These are phyloP conservation scores for Meloidogyne exigua DNA, from an alignment of 1,140 invertebrate genomes.

Conservation along the genomic window DNA sequence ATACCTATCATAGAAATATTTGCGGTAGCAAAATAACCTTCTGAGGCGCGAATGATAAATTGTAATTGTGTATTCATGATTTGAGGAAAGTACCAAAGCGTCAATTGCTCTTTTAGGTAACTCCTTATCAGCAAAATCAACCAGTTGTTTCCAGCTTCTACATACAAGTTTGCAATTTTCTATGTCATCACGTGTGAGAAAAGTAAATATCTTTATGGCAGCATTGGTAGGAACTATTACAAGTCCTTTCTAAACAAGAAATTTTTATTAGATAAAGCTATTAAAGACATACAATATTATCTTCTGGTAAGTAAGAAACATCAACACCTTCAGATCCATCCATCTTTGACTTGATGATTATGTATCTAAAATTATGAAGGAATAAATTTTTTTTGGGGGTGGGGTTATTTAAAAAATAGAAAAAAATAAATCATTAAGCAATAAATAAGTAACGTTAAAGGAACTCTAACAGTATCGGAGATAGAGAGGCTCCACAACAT, in stretches of 20 bases:
- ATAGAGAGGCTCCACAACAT: too few relatives aligned
- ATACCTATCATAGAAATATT: conserved; percentile 29
- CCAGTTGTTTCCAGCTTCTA: conserved; percentile 25
- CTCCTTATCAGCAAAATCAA: conserved; percentile 28
- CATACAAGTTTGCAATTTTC: conserved; percentile 30
- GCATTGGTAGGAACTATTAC: conserved; percentile 26
- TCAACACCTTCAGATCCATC: neutral
- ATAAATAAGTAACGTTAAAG: too few relatives aligned
- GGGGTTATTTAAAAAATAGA: too few relatives aligned
- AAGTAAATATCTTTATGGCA: conserved; percentile 28
- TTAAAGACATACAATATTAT: neutral
- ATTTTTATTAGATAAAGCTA: neutral
- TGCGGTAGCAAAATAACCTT: conserved; percentile 18
- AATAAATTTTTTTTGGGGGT: too few relatives aligned
- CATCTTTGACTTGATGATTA: too few relatives aligned
- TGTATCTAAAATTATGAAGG: too few relatives aligned
- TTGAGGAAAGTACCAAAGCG: conserved; percentile 21
- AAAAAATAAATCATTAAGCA: too few relatives aligned
- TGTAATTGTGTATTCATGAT: conserved; percentile 28
- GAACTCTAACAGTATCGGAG: too few relatives aligned
- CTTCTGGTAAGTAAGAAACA: neutral
- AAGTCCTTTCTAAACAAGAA: neutral
- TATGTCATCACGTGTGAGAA: conserved; percentile 23
- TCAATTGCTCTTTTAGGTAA: conserved; percentile 19
- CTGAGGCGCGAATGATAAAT: conserved; percentile 7